These are phyloP conservation scores for Lacanobia wlatinum DNA, from an alignment of 2,888 invertebrate species.

Conservation along the genomic window DNA sequence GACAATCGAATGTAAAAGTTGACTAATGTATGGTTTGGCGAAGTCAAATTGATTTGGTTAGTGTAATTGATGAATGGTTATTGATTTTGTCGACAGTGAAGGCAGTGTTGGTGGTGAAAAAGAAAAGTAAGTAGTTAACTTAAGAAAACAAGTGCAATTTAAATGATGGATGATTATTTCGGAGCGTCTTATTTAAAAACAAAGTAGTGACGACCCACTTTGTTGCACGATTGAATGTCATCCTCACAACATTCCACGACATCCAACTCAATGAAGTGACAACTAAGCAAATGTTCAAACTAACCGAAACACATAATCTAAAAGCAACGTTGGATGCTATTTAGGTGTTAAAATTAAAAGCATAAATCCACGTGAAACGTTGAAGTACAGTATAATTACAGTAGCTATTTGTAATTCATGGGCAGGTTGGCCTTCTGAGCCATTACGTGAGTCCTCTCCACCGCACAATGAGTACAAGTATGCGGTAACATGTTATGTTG, in stretches of 20 bases:
- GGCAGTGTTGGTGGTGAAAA: background rate
- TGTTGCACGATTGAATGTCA: background rate
- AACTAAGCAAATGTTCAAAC: conserved; percentile 28
- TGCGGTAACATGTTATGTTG: conserved; percentile 66
- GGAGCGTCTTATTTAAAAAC: background rate
- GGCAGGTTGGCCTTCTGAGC: conserved; percentile 74
- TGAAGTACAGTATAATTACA: conserved; percentile 76
- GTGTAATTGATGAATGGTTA: conserved; percentile 33
- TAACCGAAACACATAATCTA: conserved; percentile 28
- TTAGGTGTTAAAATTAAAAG: conserved; percentile 75
- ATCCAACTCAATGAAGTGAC: conserved; percentile 5
- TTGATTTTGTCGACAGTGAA: conserved; percentile 32
- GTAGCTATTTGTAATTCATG: conserved; percentile 80
- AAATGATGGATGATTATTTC: background rate
- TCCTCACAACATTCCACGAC: background rate
- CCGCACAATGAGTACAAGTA: conserved; percentile 78
- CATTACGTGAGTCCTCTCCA: conserved; percentile 74
- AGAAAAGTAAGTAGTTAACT: background rate
- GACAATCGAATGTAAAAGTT: conserved; percentile 72
- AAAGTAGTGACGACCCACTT: too few species aligned
- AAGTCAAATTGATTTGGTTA: conserved; percentile 46
- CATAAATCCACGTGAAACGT: conserved; percentile 75
- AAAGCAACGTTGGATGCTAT: conserved; percentile 40
- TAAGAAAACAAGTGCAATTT: too few species aligned
- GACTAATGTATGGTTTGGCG: conserved; percentile 40